phyloP scores from a whole-genome alignment of 1,140 invertebrate genomes.

The Drosophila hydei region DNA sequence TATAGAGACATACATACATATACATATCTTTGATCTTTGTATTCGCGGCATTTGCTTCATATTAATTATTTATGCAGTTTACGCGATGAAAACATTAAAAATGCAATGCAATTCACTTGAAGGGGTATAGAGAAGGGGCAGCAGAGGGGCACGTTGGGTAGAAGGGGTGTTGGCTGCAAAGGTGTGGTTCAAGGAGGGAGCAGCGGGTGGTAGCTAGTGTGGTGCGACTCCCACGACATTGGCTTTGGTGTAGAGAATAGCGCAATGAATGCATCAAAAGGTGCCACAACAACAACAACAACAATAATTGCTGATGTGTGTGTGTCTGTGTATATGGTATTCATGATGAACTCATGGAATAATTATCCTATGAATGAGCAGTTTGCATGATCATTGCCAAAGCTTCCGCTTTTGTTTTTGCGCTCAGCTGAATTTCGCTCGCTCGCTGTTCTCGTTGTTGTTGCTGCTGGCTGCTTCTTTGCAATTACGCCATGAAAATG shows the following conservation, averaged over 20 bases:
- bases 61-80: constrained; percentile 71
- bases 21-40: constrained; percentile 19
- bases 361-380: constrained; percentile 82
- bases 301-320: constrained; percentile 6
- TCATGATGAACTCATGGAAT: constrained; percentile 75
- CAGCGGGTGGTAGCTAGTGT: neutral
- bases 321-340: constrained; percentile 25
- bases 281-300: constrained; percentile 44
- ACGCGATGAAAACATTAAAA: constrained; percentile 71
- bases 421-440: constrained; percentile 54
- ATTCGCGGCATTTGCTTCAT: constrained; percentile 34
- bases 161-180: neutral
- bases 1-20: constrained; percentile 5
- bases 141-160: neutral
- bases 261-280: constrained; percentile 51
- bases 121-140: neutral
- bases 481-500: constrained; percentile 81
- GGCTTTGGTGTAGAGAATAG: constrained; percentile 54
- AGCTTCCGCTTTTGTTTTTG: constrained; percentile 81
- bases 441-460: constrained; percentile 12
- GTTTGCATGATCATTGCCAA: constrained; percentile 82
- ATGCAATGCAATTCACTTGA: constrained; percentile 56
- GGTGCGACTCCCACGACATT: constrained; percentile 72
- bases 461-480: constrained; percentile 46
- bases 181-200: constrained; percentile 11